Evolutionary conservation across 2,113 vertebrate genomes (phyloP).

Genomic region (Eptesicus fuscus): DNA sequence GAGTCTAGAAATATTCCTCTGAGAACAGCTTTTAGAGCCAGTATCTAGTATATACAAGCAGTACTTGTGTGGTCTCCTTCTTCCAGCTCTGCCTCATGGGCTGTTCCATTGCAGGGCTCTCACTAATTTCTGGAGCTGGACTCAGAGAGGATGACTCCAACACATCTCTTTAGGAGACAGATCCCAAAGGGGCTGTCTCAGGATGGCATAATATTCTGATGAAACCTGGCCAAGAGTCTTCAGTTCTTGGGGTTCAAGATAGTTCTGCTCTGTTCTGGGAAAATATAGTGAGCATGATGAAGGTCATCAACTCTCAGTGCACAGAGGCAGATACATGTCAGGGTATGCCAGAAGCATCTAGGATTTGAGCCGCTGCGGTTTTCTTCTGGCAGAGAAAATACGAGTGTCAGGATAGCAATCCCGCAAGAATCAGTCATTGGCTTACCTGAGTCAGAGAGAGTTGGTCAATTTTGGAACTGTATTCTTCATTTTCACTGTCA

Average conservation of each 20-base stretch:
- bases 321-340: not conserved
- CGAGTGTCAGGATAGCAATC: not conserved
- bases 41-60: not conserved
- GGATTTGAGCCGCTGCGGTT: not conserved
- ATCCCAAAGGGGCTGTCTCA: not conserved
- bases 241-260: not conserved
- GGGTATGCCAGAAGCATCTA: not conserved
- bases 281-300: not conserved
- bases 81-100: not conserved
- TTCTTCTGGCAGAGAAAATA: not conserved
- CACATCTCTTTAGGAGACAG: not conserved
- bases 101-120: not conserved
- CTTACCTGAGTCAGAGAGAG: constrained; percentile 66
- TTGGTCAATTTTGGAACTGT: not conserved
- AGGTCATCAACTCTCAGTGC: not conserved
- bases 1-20: not conserved
- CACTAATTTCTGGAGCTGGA: not conserved
- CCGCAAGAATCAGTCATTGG: not conserved
- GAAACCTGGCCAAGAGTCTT: not conserved
- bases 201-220: not conserved
- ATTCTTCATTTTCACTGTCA: constrained; percentile 68
- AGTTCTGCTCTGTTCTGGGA: not conserved
- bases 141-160: not conserved
- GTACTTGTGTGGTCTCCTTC: not conserved
- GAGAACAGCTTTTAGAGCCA: not conserved